Evolutionary conservation across 1,140 invertebrate genomes (phyloP).

Genomic region (Parapsyche elsis): DNA sequence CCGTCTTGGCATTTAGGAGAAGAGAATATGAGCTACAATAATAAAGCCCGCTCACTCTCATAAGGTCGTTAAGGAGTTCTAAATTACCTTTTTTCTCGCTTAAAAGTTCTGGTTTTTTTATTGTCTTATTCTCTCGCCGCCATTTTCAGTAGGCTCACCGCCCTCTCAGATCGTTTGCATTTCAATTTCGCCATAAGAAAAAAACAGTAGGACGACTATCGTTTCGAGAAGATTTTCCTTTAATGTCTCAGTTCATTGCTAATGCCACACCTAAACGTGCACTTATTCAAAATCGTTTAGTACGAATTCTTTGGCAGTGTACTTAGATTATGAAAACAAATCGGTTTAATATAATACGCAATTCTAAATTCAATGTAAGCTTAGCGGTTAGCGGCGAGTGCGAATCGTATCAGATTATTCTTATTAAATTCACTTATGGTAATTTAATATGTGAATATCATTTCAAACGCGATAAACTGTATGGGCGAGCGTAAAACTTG

Average conservation of each 20-base stretch:
- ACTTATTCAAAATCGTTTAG: neutral
- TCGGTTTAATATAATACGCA: neutral
- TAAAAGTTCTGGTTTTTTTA: slow-evolving; percentile 47
- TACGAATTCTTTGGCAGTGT: neutral
- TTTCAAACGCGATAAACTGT: neutral
- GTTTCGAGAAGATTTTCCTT: neutral
- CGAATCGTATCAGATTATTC: no score
- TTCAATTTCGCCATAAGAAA: slow-evolving; percentile 39
- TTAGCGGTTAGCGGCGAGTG: no score
- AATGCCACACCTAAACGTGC: no score
- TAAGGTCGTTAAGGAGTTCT: slow-evolving; percentile 44
- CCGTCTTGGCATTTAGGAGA: neutral
- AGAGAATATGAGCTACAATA: slow-evolving; percentile 42
- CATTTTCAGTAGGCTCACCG: slow-evolving; percentile 33
- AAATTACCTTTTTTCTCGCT: slow-evolving; percentile 44
- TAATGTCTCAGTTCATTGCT: no score
- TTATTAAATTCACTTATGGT: neutral
- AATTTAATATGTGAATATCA: neutral
- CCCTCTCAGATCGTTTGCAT: slow-evolving; percentile 38
- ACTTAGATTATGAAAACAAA: neutral
- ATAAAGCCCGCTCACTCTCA: slow-evolving; percentile 41
- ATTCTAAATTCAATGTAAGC: no score
- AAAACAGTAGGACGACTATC: slow-evolving; percentile 26
- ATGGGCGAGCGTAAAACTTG: no score
- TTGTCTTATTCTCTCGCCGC: slow-evolving; percentile 39